Conservation (phyloP, 2,113 vertebrate species). For the Panthera uncia region DNA sequence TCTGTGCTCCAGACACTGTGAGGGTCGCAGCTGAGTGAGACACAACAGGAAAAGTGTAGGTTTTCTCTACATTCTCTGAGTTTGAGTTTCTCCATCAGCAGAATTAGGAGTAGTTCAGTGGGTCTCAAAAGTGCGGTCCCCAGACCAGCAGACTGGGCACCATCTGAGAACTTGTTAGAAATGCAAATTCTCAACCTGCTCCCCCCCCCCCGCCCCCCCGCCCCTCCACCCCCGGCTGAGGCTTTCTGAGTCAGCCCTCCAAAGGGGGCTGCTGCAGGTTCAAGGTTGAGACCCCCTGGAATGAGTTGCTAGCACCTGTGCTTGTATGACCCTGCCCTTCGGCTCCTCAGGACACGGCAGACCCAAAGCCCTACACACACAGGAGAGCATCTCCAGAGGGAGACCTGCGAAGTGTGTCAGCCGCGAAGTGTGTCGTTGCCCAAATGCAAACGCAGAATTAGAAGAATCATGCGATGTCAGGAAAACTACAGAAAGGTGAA, state of each 20-base stretch:
- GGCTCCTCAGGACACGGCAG: background rate
- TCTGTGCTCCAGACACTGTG: background rate
- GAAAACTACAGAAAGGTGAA: background rate
- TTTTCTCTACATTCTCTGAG: background rate
- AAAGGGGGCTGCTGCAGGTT: background rate
- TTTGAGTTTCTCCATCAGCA: conserved; percentile 9
- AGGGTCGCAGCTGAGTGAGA: background rate
- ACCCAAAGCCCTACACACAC: background rate
- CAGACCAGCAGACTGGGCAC: background rate
- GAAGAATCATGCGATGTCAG: background rate
- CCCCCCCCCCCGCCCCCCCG: no score
- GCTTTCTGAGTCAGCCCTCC: background rate
- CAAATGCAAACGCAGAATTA: background rate
- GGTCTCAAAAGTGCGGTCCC: background rate
- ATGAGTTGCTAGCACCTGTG: background rate
- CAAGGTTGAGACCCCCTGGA: background rate
- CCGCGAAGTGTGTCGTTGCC: background rate
- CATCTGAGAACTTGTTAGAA: background rate
- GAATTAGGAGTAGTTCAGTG: background rate
- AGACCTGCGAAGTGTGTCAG: background rate
- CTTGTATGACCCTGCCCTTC: background rate
- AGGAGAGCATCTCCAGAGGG: background rate
- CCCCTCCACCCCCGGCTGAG: background rate
- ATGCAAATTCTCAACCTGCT: background rate
- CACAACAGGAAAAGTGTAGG: background rate